Percentiles rank a stretch among this genome's conserved stretches.
These are phyloP conservation scores for Gymnoscopelus braueri DNA, from an alignment of 2,797 vertebrate genomes.

Conservation along the genomic window DNA sequence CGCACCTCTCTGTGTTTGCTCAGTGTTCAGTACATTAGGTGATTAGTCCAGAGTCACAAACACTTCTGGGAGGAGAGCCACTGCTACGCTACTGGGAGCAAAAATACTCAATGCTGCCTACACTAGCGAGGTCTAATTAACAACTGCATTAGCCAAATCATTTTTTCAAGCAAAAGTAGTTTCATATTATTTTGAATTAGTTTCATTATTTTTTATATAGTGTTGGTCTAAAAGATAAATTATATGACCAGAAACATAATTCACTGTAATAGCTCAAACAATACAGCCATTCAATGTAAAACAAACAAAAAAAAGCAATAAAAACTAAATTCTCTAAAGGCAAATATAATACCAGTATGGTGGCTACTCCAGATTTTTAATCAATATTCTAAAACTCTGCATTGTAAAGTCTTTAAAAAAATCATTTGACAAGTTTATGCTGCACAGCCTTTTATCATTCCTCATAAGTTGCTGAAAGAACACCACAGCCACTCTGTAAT, in stretches of 20 bases:
- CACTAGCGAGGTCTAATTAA: constrained; percentile 8
- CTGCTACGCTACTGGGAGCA: neutral
- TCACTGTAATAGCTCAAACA: neutral
- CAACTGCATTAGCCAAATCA: neutral
- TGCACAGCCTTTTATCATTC: constrained; percentile 23
- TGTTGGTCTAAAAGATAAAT: neutral
- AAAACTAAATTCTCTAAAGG: neutral
- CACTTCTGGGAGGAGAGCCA: constrained; percentile 29
- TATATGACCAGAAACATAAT: neutral
- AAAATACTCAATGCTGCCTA: neutral
- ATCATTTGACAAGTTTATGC: constrained; percentile 11
- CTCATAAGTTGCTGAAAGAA: constrained; percentile 50
- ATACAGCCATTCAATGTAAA: neutral
- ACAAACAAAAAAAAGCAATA: neutral
- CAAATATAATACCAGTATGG: neutral
- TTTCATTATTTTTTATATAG: neutral
- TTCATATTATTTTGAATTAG: neutral
- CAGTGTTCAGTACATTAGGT: constrained; percentile 58
- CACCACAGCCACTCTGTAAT: constrained; percentile 48
- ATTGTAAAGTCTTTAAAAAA: constrained; percentile 2
- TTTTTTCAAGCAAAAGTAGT: neutral
- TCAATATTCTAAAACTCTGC: neutral
- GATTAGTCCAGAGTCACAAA: constrained; percentile 58
- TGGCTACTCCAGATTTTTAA: neutral
- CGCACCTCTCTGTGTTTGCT: constrained; percentile 44